These are phyloP conservation scores for Hormaphis cornu DNA, from an alignment of 1,140 invertebrate species.

Conservation along the genomic window DNA sequence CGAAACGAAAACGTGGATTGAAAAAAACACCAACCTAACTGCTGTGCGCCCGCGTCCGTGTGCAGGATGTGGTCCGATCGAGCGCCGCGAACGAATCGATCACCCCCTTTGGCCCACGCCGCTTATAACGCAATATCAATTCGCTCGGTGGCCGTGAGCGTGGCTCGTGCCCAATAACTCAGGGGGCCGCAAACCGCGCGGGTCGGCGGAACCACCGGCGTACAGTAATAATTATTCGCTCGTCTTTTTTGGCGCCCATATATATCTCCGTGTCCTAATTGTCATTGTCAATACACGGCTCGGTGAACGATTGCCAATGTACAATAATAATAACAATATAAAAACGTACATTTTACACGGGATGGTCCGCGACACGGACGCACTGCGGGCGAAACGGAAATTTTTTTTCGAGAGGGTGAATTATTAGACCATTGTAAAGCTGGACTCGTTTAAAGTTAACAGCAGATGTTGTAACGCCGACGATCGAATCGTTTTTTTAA, in stretches of 20 bases:
- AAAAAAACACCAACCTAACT: not conserved
- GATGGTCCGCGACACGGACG: too few species aligned
- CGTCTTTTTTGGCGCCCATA: constrained; percentile 11
- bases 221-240: not conserved
- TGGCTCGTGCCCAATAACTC: constrained; percentile 15
- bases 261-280: constrained; percentile 20
- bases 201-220: constrained; percentile 15
- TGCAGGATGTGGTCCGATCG: not conserved
- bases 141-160: constrained; percentile 9
- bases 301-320: constrained; percentile 24
- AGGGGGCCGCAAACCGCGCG: not conserved
- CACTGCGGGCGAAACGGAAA: too few species aligned
- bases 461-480: too few species aligned
- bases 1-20: not conserved
- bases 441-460: too few species aligned
- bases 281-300: constrained; percentile 31
- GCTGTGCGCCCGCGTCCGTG: not conserved
- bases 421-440: too few species aligned
- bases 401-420: too few species aligned
- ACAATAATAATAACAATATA: too few species aligned
- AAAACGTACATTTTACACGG: too few species aligned
- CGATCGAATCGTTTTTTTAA: too few species aligned
- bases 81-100: constrained; percentile 26
- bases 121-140: too few species aligned
- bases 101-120: constrained; percentile 1